Conservation (phyloP, 2,797 vertebrate species). For the Trematomus bernacchii region DNA sequence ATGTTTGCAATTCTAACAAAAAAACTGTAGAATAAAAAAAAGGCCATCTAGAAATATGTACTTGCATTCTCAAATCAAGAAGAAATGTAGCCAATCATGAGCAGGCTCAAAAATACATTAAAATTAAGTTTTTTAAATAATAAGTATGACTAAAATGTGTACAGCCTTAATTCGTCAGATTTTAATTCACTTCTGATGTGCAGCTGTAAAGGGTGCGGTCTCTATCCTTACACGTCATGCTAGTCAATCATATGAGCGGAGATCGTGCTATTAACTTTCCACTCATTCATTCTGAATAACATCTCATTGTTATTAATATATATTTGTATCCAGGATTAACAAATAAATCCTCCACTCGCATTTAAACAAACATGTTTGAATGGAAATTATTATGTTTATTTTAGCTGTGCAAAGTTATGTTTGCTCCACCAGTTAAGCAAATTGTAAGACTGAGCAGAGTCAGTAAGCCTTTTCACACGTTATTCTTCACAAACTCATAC, state of each 20-base stretch:
- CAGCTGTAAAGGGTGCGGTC: background rate
- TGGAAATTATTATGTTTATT: background rate
- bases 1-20: background rate
- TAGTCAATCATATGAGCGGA: slow-evolving; percentile 8
- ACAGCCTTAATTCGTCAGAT: background rate
- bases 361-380: background rate
- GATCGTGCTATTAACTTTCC: background rate
- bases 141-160: background rate
- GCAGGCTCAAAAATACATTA: background rate
- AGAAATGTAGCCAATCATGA: background rate
- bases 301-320: too few species aligned
- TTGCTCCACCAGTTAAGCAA: background rate
- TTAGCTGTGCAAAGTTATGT: slow-evolving; percentile 4
- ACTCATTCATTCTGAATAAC: background rate
- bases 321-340: background rate
- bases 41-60: background rate
- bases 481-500: background rate
- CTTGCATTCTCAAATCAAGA: background rate
- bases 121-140: background rate
- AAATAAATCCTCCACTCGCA: background rate
- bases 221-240: background rate
- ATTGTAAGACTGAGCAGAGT: background rate
- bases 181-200: slow-evolving; percentile 15
- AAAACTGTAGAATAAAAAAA: too few species aligned
- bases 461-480: background rate